Base-by-base conservation (phyloP, 35 echinoderm and acorn worm species). In the Apostichopus californicus region DNA sequence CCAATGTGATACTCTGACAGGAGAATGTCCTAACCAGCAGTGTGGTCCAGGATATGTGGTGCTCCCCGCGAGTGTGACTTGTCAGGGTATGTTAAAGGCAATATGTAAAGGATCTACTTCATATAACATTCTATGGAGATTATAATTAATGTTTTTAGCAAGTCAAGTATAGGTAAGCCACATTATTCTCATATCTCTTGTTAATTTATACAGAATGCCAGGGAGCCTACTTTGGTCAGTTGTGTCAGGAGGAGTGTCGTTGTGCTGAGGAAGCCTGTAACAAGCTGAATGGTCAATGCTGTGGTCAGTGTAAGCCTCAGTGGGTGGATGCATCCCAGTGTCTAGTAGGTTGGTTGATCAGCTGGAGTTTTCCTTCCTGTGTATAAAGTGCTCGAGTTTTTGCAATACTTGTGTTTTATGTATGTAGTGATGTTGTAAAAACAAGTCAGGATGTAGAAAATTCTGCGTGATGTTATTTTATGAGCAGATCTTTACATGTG, bases 281-380 rank as follows among this genome's bases (percentile, higher is more conserved):
- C 78, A 81, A 54, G 52, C 2, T 81, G 2, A 81, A 20, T 46
- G 78, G 78, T 53, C 24, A 28, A 46, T 81, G 78, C 28, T 28
- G 2, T 81, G 78, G 78, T 81, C 78, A 81, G 4, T 81, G 78
- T 79, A 23, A 23, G 21, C 20, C n/a, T 22, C 77, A 79, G 77
- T 79, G 77, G 77, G 4, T 79, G 9, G 77, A 79, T 79, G 9
- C 9, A 52, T 79, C 28, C 22, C 77, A 22, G n/a, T 79, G 77
- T 52, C 9, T 22, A 52, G 77, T 10, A 22, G 77, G 77, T 79
- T 0, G 34, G 77, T 20, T 52, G 9, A 34, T 34, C 28, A 34
- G 28, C 28, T 34, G 28, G 28, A 34, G 28, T 34, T 34, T 34
- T 34, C 28, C 28, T 34, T 34, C 28, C 28, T 34, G 28, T 34